A percentile compares a stretch with the other conserved stretches of the same genome.
These are phyloP conservation scores for Oriolus oriolus DNA, from an alignment of 2,113 vertebrate species.

Conservation along the genomic window DNA sequence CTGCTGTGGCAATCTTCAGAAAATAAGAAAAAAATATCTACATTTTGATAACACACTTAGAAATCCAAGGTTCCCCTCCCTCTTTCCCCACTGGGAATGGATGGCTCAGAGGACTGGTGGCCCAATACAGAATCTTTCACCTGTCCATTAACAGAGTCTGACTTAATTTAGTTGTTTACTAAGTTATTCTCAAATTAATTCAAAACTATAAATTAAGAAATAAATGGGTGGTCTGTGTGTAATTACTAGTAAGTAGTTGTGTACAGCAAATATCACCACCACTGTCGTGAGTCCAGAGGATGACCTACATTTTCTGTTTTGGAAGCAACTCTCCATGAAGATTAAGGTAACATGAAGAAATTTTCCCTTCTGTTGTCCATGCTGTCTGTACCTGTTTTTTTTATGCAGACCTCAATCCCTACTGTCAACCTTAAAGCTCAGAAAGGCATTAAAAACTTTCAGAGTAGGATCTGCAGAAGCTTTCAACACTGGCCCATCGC, in stretches of 20 bases:
- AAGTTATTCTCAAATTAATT: not conserved
- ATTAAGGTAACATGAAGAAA: not conserved
- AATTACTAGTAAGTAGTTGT: conserved; percentile 1
- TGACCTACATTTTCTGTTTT: not conserved
- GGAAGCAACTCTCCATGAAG: not conserved
- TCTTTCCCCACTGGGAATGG: not conserved
- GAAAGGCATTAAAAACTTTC: conserved; percentile 36
- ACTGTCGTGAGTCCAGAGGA: not conserved
- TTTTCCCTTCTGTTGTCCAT: not conserved
- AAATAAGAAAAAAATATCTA: not conserved
- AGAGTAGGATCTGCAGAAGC: not conserved
- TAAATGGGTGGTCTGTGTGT: conserved; percentile 34
- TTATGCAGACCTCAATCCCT: not conserved
- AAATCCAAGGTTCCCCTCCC: conserved; percentile 1
- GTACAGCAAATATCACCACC: conserved; percentile 30
- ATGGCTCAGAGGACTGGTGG: conserved; percentile 62
- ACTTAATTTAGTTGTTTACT: not conserved
- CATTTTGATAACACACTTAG: not conserved
- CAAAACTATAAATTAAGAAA: conserved; percentile 6
- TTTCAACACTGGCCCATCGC: not conserved
- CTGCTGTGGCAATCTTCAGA: not conserved
- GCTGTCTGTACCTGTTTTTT: not conserved
- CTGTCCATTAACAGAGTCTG: conserved; percentile 9
- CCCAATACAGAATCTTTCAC: conserved; percentile 55
- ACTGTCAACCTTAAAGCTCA: not conserved